phyloP scores from a whole-genome alignment of 2,113 vertebrate genomes.

The Petromus typicus region DNA sequence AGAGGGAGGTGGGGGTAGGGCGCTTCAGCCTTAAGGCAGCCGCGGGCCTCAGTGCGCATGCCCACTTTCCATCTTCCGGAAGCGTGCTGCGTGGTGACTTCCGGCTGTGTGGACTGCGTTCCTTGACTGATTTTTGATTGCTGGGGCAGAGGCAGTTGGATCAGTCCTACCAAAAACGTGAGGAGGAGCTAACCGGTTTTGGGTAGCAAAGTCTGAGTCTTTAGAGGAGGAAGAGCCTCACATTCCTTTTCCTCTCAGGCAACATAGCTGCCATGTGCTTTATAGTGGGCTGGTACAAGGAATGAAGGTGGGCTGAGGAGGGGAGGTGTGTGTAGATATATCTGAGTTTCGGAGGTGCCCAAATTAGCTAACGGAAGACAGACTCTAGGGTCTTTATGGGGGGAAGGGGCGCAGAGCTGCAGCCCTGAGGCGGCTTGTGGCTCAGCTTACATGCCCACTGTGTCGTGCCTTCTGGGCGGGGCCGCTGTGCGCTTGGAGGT shows the following conservation, averaged over 20 bases:
- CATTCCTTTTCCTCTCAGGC: not conserved
- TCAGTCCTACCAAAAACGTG: not conserved
- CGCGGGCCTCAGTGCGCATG: not conserved
- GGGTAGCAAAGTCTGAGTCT: not conserved
- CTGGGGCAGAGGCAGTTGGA: not conserved
- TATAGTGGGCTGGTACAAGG: not conserved
- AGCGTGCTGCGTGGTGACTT: not conserved
- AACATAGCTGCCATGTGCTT: rapidly evolving
- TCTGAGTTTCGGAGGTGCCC: not conserved
- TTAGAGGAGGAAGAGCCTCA: not conserved
- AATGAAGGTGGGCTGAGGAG: not conserved
- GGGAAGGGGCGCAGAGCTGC: not conserved
- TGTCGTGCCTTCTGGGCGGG: not conserved
- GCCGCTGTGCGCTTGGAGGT: not conserved
- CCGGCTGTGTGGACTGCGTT: rapidly evolving
- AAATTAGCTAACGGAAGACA: not conserved
- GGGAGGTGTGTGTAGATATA: not conserved
- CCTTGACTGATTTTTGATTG: not conserved
- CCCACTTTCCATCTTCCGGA: rapidly evolving
- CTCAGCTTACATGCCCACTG: not conserved
- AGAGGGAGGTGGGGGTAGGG: not conserved
- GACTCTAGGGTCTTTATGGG: not conserved
- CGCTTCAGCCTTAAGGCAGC: rapidly evolving
- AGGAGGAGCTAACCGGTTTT: not conserved
- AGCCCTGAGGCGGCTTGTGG: not conserved